Evolutionary conservation across 2,113 vertebrate genomes (phyloP), one percentile per base, ranked within the genome.

Genomic region (Neomonachus schauinslandi): DNA sequence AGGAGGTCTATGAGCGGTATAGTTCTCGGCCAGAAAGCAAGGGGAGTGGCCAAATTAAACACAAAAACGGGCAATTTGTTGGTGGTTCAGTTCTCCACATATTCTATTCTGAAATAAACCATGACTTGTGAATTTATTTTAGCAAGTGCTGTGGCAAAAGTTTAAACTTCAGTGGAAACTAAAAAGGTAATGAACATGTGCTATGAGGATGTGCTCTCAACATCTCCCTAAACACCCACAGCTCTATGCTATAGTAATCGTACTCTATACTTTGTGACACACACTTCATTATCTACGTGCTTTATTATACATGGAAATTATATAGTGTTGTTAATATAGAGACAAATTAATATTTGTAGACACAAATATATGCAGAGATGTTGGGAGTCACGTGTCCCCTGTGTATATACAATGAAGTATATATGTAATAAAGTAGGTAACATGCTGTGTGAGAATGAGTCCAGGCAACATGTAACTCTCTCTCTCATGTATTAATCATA

Each of bases 21-120:
- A 21, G 42, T 84, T 95, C 77, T 89, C 57, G 51, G 69, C 8
- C 72, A 93, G 89, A 93, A 89, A 84, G 71, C 82, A 88, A 79
- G 31, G 22, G 21, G 10, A 81, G 31, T 65, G 53, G 61, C 13
- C 49, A 24, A 67, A 80, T 51, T 76, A 74, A 59, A 42, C 31
- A 69, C n/a, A 63, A 46, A 36, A 46, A 36, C 11, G 69, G 61
- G 9, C 33, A 31, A 46, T 31, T 18, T 63, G 55, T 21, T 65
- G 57, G 31, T 61, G 81, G 51, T 67, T 88, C 71, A 28, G 24
- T 76, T 57, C 36, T 93, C 53, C 24, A 74, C 67, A 57, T 36
- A 55, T 19, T 61, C 61, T 72, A 39, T 53, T 87, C 76, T 51
- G 46, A 87, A 93, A 94, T 57, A 61, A 84, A 91, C 77, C 26